Percentiles rank a stretch among this genome's conserved stretches.
phyloP scores from a whole-genome alignment of 2,797 vertebrate genomes.

The Craterocephalus amniculus region DNA sequence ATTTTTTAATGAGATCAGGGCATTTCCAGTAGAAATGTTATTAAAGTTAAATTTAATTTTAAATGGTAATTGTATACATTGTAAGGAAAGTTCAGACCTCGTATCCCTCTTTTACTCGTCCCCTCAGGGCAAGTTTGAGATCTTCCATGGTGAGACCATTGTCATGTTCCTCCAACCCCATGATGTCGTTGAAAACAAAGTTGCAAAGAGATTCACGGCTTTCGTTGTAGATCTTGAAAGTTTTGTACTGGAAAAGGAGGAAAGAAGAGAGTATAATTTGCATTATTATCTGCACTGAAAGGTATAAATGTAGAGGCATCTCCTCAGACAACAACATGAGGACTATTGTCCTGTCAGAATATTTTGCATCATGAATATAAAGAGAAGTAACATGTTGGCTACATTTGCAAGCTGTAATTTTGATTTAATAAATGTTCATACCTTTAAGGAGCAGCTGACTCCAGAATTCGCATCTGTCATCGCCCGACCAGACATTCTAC shows the following conservation, averaged over 20 bases:
- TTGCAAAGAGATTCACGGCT: background rate
- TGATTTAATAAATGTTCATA: background rate
- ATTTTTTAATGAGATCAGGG: background rate
- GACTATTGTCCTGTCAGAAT: background rate
- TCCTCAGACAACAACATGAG: background rate
- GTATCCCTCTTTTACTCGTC: slow-evolving; percentile 48
- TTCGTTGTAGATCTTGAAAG: slow-evolving; percentile 28
- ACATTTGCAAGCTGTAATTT: background rate
- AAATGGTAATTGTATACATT: no score
- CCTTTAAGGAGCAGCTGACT: background rate
- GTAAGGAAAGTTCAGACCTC: slow-evolving; percentile 22
- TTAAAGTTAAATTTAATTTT: no score
- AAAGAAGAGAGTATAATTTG: no score
- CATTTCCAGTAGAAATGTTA: background rate
- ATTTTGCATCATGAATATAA: background rate
- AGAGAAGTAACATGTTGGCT: no score
- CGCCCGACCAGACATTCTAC: background rate
- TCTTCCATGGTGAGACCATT: slow-evolving; percentile 22
- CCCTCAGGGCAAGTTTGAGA: slow-evolving; percentile 38
- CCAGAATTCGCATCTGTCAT: rapidly evolving
- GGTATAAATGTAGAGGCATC: no score
- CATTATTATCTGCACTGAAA: background rate
- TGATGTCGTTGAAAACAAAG: slow-evolving; percentile 57
- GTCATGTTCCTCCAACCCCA: slow-evolving; percentile 19
- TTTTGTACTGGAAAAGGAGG: slow-evolving; percentile 35